phyloP scores from a whole-genome alignment of 1,140 invertebrate genomes.

The Halyomorpha halys region DNA sequence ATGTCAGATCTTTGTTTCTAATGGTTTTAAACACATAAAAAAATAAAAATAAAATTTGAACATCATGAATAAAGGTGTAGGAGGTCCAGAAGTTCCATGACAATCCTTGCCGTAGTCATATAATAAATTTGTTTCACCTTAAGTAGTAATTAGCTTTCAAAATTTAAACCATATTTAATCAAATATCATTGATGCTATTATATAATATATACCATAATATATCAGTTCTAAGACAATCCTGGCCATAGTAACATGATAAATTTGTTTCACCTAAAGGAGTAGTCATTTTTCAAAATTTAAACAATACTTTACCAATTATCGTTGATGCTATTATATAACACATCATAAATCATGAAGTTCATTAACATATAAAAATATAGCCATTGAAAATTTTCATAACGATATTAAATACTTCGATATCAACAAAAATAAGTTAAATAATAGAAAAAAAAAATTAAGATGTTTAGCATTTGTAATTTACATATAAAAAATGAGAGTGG shows the following conservation, averaged over 20 bases:
- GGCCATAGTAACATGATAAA: neutral
- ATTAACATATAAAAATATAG: slow-evolving; percentile 18
- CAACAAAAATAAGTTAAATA: slow-evolving; percentile 2
- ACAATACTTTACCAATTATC: neutral
- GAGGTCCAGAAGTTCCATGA: neutral
- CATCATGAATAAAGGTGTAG: slow-evolving; percentile 15
- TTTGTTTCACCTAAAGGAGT: neutral
- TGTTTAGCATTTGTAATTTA: neutral
- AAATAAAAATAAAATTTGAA: slow-evolving; percentile 11
- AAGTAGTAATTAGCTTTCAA: neutral
- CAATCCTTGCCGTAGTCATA: neutral
- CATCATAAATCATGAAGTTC: neutral
- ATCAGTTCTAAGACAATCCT: neutral
- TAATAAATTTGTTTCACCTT: neutral
- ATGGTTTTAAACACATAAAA: neutral
- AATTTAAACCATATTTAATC: neutral
- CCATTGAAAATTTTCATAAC: neutral
- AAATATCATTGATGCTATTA: neutral
- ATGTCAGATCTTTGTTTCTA: neutral
- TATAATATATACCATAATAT: too few species aligned
- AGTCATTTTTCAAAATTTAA: neutral
- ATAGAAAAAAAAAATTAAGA: neutral
- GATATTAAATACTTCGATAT: slow-evolving; percentile 7
- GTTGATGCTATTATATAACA: neutral
- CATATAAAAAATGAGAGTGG: neutral